Evolutionary conservation across 2,888 invertebrate species (phyloP).

Genomic region (Eueremaeus valkanovi): DNA sequence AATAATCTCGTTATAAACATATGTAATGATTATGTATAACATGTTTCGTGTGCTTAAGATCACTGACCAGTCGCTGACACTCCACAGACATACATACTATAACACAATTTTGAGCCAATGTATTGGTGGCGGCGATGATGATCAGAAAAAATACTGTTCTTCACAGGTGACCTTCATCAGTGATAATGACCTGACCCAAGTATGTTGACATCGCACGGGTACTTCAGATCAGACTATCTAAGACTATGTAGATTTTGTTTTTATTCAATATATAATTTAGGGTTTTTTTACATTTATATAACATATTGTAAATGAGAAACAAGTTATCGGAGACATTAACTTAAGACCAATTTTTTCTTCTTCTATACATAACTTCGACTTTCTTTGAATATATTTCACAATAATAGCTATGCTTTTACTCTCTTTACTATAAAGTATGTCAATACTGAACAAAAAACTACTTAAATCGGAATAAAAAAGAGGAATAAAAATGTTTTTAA

Average conservation of each 20-base stretch:
- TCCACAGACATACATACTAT: background rate
- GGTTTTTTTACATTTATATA: too few relatives aligned
- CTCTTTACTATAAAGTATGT: background rate
- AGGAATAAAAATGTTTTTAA: too few relatives aligned
- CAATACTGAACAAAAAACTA: background rate
- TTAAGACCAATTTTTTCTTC: too few relatives aligned
- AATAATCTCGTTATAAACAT: too few relatives aligned
- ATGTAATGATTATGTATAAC: background rate
- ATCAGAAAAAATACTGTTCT: background rate
- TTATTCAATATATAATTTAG: background rate
- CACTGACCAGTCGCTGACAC: constrained; percentile 14
- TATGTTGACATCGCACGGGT: constrained; percentile 9
- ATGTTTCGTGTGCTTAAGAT: constrained; percentile 1
- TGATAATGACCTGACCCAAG: constrained; percentile 11
- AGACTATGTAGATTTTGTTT: background rate
- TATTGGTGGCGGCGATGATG: background rate
- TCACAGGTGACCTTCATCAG: constrained; percentile 22
- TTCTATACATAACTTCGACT: too few relatives aligned
- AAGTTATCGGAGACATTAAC: background rate
- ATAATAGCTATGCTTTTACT: too few relatives aligned
- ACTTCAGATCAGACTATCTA: background rate
- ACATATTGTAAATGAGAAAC: too few relatives aligned
- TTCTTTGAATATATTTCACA: too few relatives aligned
- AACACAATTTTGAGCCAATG: too few relatives aligned
- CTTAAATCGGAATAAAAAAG: too few relatives aligned